Conservation (phyloP, 2,888 invertebrate genomes). For the Drosophila neotestacea region DNA sequence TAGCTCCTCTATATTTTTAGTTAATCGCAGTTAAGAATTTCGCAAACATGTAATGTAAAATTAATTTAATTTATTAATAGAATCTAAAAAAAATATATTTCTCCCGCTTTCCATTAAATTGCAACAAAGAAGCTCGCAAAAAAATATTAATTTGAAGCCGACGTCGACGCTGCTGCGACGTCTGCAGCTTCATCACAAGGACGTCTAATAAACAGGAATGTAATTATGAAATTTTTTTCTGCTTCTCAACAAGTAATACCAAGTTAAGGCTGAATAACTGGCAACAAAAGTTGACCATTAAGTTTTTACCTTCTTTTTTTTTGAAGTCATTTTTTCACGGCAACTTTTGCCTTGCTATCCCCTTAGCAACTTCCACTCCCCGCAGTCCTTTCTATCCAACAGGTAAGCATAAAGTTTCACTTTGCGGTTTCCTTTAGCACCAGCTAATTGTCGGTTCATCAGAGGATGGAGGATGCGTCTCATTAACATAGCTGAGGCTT, state of each 20-base stretch:
- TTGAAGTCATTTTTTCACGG: slow-evolving; percentile 41
- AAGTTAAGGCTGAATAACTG: slow-evolving; percentile 14
- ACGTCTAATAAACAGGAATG: slow-evolving; percentile 83
- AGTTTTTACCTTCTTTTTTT: slow-evolving; percentile 44
- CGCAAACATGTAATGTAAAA: no score
- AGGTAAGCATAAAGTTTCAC: slow-evolving; percentile 60
- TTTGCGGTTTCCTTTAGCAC: slow-evolving; percentile 64
- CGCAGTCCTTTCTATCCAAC: neutral
- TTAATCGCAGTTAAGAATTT: no score
- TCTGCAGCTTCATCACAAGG: slow-evolving; percentile 65
- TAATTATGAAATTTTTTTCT: slow-evolving; percentile 80
- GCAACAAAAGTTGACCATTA: slow-evolving; percentile 53
- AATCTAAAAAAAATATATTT: no score
- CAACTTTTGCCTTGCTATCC: slow-evolving; percentile 3
- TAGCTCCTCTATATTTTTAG: no score
- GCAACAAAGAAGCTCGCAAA: neutral
- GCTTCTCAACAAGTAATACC: slow-evolving; percentile 37
- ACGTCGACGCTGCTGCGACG: slow-evolving; percentile 6
- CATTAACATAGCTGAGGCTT: slow-evolving; percentile 66
- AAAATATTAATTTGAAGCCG: neutral
- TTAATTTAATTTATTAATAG: no score
- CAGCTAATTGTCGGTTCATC: slow-evolving; percentile 57
- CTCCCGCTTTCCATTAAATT: no score
- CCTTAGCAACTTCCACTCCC: neutral
- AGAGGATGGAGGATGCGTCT: slow-evolving; percentile 35